phyloP scores from a whole-genome alignment of 2,888 invertebrate species.

The Pammene aurita region DNA sequence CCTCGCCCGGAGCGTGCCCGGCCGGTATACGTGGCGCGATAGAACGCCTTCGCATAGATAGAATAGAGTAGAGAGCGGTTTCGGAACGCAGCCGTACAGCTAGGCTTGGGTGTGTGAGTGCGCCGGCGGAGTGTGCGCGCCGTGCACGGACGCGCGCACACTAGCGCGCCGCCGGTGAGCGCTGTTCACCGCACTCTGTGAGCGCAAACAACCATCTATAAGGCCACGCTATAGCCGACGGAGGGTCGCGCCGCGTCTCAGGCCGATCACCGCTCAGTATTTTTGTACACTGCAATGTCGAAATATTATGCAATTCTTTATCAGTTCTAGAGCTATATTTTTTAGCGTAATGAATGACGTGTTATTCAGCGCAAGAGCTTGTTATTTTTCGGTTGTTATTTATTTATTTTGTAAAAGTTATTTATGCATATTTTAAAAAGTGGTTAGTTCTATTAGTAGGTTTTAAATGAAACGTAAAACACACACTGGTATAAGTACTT shows the following conservation, averaged over 20 bases:
- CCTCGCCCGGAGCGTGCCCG: conserved; percentile 83
- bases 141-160: conserved; percentile 67
- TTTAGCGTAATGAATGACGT: background rate
- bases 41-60: conserved; percentile 84
- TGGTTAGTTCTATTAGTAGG: too few relatives aligned
- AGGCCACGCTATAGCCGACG: conserved; percentile 84
- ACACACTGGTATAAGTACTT: too few relatives aligned
- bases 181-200: conserved; percentile 84
- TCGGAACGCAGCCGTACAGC: conserved; percentile 81
- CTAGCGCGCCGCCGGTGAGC: conserved; percentile 76
- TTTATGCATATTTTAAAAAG: too few relatives aligned
- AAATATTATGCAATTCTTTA: background rate
- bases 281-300: conserved; percentile 46
- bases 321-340: background rate
- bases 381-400: background rate
- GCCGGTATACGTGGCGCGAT: conserved; percentile 79
- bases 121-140: conserved; percentile 56
- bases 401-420: too few relatives aligned
- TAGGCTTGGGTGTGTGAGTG: conserved; percentile 57
- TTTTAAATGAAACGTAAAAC: too few relatives aligned
- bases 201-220: conserved; percentile 84
- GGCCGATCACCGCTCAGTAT: conserved; percentile 61
- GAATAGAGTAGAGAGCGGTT: conserved; percentile 84
- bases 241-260: conserved; percentile 74
- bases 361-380: background rate